phyloP scores from a whole-genome alignment of 2,888 invertebrate genomes.

The Dynastes maya region DNA sequence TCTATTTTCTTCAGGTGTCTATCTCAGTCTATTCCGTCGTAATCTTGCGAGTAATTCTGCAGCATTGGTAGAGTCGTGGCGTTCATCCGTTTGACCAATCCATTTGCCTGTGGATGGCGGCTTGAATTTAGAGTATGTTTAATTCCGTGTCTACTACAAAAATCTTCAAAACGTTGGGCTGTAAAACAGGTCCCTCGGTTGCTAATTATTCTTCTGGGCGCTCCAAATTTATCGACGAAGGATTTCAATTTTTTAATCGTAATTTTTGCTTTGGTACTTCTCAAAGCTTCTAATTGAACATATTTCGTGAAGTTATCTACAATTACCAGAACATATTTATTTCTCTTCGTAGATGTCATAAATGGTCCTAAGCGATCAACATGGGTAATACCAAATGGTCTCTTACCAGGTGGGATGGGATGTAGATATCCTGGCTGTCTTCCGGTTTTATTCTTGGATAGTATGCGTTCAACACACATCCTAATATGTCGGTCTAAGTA shows the following conservation, averaged over 20 bases:
- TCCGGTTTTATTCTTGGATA: too few relatives aligned
- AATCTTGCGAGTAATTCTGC: neutral
- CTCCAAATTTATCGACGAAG: slow-evolving; percentile 55
- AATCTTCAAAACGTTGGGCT: slow-evolving; percentile 42
- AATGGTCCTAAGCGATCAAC: slow-evolving; percentile 53
- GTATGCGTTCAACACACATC: neutral
- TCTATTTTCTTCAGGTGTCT: neutral
- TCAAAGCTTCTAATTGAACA: slow-evolving; percentile 52
- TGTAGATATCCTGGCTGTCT: slow-evolving; percentile 55
- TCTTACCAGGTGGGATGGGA: slow-evolving; percentile 56
- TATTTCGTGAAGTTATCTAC: slow-evolving; percentile 56
- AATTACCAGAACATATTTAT: slow-evolving; percentile 55
- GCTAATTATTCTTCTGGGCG: slow-evolving; percentile 32
- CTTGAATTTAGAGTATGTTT: neutral
- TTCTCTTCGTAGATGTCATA: slow-evolving; percentile 48
- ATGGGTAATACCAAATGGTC: slow-evolving; percentile 55
- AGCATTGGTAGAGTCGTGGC: too few relatives aligned
- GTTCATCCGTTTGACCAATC: neutral
- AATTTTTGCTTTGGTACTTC: slow-evolving; percentile 42
- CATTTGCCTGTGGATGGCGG: neutral
- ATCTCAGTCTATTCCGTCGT: neutral
- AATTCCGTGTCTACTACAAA: slow-evolving; percentile 53
- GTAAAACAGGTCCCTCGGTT: slow-evolving; percentile 50
- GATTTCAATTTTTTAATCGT: slow-evolving; percentile 39
- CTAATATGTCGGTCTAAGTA: slow-evolving; percentile 54